Evolutionary conservation across 2,113 vertebrate species (phyloP), one percentile per base, ranked within the genome.

Genomic region (Verasper variegatus): DNA sequence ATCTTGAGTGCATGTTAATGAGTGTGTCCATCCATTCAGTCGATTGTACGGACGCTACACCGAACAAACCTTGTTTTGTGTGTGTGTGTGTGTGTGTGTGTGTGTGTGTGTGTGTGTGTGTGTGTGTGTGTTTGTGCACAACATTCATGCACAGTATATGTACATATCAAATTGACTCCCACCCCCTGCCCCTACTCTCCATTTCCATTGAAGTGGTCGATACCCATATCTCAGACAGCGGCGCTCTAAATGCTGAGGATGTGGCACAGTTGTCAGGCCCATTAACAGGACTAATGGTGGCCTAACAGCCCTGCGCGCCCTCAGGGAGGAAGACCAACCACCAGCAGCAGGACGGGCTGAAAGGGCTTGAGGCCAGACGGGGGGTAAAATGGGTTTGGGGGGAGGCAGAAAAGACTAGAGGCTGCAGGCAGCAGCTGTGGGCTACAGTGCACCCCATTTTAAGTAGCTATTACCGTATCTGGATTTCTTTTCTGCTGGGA

Each of bases 281-380:
- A 93, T 94, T 92, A 92, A 85, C 75, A 81, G 83, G 82, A 88
- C 83, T 93, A 93, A 93, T 93, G 88, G 87, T 82, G 87, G 88
- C 86, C 87, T 92, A 89, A 89, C 82, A 89, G 91, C 82, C 84
- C 72, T 78, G 70, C 24, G 74, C 74, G 71, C 83, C 90, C 88
- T 88, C 47, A 54, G 92, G 89, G 90, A 92, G 85, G 79, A 86
- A 85, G 83, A 89, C 73, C 73, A 72, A 88, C 85, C 82, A 89
- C 78, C 87, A 91, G 86, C 78, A 91, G 87, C 77, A 83, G 90
- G 84, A 80, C 55, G n/a, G 81, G 57, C 74, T 90, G 79, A 87
- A 86, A 88, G 80, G 78, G 54, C 80, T 63, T 0, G 20, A 78
- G 78, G 86, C 51, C 20, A 54, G 51, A 11, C 18, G 18, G 20